phyloP scores from a whole-genome alignment of 2,113 vertebrate species.

The Triplophysa dalaica region DNA sequence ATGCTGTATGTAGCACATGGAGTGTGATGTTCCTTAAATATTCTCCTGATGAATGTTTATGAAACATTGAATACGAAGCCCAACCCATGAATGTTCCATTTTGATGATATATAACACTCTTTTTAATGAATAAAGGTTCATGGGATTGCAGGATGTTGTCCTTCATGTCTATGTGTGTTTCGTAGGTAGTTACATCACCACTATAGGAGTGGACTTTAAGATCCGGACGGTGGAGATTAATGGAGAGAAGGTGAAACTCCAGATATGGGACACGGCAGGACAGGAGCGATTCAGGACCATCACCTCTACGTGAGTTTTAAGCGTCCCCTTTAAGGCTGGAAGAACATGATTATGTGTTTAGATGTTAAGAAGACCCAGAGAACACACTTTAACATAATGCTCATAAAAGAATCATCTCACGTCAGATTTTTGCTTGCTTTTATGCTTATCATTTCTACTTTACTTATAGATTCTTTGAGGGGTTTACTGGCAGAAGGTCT shows the following conservation, averaged over 20 bases:
- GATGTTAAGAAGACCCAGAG: too few species aligned
- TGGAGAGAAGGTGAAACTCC: slow-evolving; percentile 97
- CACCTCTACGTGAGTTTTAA: slow-evolving; percentile 91
- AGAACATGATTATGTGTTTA: too few species aligned
- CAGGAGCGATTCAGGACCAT: slow-evolving; percentile 98
- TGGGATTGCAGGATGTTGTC: too few species aligned
- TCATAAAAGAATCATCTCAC: too few species aligned
- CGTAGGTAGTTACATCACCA: slow-evolving; percentile 98
- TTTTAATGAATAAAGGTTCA: too few species aligned
- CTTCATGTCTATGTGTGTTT: not conserved
- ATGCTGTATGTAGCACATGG: not conserved
- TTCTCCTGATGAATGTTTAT: not conserved
- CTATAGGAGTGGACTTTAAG: slow-evolving; percentile 98
- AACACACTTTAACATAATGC: too few species aligned
- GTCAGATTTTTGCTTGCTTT: too few species aligned
- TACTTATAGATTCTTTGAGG: too few species aligned
- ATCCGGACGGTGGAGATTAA: slow-evolving; percentile 98
- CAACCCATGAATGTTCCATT: not conserved
- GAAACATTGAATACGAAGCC: not conserved
- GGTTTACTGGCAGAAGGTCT: too few species aligned
- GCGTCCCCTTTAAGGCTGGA: not conserved
- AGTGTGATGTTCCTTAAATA: slow-evolving; percentile 1
- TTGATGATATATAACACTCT: too few species aligned
- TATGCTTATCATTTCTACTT: too few species aligned
- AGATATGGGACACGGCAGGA: slow-evolving; percentile 98